Conservation (phyloP, 2,888 invertebrate genomes). For the Napeogenes sylphis region DNA sequence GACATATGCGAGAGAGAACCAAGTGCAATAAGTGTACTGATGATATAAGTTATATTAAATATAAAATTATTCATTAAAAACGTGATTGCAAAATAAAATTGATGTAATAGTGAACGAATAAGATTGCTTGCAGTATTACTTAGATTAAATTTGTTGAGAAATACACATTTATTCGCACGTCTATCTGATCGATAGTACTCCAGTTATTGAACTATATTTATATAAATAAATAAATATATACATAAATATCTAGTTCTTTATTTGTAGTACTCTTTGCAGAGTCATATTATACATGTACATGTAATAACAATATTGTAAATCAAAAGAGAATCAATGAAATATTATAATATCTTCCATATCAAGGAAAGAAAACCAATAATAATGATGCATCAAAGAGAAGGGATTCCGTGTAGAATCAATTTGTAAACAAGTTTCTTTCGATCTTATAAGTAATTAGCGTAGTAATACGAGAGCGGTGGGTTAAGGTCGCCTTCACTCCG, state of each 20-base stretch:
- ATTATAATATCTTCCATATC: too few species aligned
- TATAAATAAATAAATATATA: too few species aligned
- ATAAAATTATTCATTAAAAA: background rate
- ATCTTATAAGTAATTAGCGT: conserved; percentile 21
- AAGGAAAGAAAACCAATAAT: conserved; percentile 14
- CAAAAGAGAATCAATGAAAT: too few species aligned
- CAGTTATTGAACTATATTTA: background rate
- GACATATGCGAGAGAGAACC: too few species aligned
- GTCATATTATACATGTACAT: too few species aligned
- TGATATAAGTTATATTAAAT: background rate
- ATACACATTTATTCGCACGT: background rate
- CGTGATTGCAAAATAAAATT: background rate
- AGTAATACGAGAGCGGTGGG: conserved; percentile 18
- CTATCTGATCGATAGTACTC: background rate
- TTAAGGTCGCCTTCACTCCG: conserved; percentile 18
- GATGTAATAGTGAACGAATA: background rate
- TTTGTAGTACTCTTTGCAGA: too few species aligned
- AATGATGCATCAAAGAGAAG: conserved; percentile 22
- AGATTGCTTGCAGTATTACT: background rate
- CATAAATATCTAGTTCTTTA: too few species aligned
- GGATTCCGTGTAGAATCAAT: conserved; percentile 24
- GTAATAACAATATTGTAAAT: too few species aligned
- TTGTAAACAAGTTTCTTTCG: conserved; percentile 24
- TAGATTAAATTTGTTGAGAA: background rate
- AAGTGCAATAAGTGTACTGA: background rate